phyloP scores from a whole-genome alignment of 2,113 vertebrate species.

The Ciconia maguari region DNA sequence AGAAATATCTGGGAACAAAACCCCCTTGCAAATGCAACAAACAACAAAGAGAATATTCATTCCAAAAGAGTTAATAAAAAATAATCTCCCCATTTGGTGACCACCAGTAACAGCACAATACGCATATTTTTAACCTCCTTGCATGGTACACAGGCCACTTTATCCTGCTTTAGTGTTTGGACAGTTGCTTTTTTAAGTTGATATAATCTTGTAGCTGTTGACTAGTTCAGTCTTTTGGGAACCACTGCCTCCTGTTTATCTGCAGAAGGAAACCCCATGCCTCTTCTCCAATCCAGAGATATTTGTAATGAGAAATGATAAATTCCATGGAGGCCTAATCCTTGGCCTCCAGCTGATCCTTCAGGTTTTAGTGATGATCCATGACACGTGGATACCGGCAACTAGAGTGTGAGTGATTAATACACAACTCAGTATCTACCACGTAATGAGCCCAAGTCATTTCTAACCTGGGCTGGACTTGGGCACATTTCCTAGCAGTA shows the following conservation, averaged over 20 bases:
- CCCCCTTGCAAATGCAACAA: not conserved
- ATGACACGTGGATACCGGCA: not conserved
- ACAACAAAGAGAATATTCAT: not conserved
- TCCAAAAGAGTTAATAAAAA: not conserved
- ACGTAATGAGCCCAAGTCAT: not conserved
- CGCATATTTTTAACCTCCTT: not conserved
- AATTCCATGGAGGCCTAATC: not conserved
- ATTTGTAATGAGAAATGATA: not conserved
- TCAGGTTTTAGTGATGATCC: not conserved
- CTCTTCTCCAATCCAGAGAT: not conserved
- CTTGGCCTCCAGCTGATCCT: not conserved
- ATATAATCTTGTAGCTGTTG: not conserved
- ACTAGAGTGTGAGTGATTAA: not conserved
- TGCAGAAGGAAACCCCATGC: not conserved
- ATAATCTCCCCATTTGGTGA: not conserved
- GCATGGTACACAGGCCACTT: not conserved
- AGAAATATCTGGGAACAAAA: constrained; percentile 7
- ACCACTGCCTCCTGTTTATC: not conserved
- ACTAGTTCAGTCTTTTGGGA: not conserved
- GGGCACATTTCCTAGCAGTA: not conserved
- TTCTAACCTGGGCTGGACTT: not conserved
- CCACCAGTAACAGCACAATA: not conserved
- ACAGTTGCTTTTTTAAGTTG: not conserved
- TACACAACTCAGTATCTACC: not conserved
- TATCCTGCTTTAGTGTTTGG: not conserved